phyloP scores from a whole-genome alignment of 1,140 invertebrate genomes.

The Drosophila bocqueti region DNA sequence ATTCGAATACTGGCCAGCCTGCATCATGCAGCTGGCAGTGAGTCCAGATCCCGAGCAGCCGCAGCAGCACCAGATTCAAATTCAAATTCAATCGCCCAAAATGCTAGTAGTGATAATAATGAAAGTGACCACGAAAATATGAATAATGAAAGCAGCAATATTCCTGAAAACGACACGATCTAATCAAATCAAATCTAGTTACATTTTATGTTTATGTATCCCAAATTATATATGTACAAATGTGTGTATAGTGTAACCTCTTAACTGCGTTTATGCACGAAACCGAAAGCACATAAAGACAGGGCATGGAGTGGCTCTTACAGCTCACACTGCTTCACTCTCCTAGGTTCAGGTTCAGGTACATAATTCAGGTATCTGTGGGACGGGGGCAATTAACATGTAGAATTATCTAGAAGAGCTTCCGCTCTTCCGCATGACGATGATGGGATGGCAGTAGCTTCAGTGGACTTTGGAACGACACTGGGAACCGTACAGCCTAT shows the following conservation, averaged over 20 bases:
- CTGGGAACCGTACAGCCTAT: not conserved
- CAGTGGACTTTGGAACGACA: not conserved
- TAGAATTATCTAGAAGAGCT: conserved; percentile 1
- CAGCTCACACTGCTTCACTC: not conserved
- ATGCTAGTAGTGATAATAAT: conserved; percentile 5
- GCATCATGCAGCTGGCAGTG: conserved; percentile 85
- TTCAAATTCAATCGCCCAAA: not conserved
- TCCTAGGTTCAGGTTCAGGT: not conserved
- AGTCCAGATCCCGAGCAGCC: not conserved
- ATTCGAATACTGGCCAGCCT: conserved; percentile 93
- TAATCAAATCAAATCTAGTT: conserved; percentile 6
- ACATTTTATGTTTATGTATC: conserved; percentile 13
- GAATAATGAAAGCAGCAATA: conserved; percentile 5
- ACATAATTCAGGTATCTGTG: not conserved
- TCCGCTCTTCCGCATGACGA: too few species aligned
- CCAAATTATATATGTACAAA: conserved; percentile 1
- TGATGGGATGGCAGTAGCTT: not conserved
- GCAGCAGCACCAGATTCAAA: not conserved
- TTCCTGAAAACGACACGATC: conserved; percentile 16
- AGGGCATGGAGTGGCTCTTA: not conserved
- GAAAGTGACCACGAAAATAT: conserved; percentile 11
- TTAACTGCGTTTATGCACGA: conserved; percentile 2
- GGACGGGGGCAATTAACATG: not conserved
- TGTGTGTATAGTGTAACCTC: not conserved
- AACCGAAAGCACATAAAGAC: not conserved